Evolutionary conservation across 2,797 vertebrate genomes (phyloP).

Genomic region (Sebastes trivittatus): DNA sequence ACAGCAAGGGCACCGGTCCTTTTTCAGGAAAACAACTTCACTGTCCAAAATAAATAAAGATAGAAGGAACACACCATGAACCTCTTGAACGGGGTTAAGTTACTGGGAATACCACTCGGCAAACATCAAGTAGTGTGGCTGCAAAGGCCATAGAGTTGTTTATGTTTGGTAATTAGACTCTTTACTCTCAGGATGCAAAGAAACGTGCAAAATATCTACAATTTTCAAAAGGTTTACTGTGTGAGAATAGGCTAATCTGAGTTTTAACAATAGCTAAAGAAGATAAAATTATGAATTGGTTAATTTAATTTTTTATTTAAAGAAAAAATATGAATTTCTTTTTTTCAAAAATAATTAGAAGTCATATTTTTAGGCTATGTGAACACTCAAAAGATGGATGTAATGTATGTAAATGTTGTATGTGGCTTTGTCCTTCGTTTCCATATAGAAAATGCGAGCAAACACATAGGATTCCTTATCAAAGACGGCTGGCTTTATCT

Average conservation of each 20-base stretch:
- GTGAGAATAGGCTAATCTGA: not conserved
- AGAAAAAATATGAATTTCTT: not conserved
- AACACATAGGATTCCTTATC: constrained; percentile 71
- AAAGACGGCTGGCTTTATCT: constrained; percentile 72
- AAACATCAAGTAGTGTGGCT: constrained; percentile 40
- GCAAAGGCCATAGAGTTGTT: constrained; percentile 23
- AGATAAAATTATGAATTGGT: not conserved
- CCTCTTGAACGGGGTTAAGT: constrained; percentile 64
- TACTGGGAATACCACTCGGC: constrained; percentile 41
- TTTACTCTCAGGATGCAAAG: not conserved
- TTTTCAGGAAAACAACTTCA: constrained; percentile 54
- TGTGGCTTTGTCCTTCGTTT: constrained; percentile 28
- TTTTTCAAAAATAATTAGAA: not conserved
- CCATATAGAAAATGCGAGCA: constrained; percentile 42
- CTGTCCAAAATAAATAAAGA: constrained; percentile 71
- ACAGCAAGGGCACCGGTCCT: constrained; percentile 55
- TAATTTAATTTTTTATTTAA: not conserved
- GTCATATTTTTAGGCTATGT: not conserved
- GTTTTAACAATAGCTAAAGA: not conserved
- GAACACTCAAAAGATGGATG: not conserved
- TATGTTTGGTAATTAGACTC: constrained; percentile 22
- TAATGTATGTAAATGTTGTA: constrained; percentile 1
- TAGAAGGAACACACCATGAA: constrained; percentile 45
- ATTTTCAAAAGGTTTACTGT: not conserved
- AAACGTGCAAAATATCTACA: not conserved